Evolutionary conservation across 2,797 vertebrate genomes (phyloP).

Genomic region (Centropyge bicolor): DNA sequence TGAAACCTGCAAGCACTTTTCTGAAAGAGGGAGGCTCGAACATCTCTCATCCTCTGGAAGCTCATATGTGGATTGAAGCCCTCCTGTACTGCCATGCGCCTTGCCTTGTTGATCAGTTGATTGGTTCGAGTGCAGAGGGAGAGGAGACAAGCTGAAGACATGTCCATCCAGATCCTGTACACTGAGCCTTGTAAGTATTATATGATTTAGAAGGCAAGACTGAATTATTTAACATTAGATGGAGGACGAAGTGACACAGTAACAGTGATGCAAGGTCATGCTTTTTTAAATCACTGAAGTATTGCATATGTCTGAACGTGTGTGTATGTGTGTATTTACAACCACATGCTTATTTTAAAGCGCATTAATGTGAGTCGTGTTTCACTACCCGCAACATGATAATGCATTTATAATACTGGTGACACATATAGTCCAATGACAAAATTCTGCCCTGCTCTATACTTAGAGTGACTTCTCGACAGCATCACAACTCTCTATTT

Average conservation of each 20-base stretch:
- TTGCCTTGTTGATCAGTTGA: slow-evolving; percentile 44
- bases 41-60: slow-evolving; percentile 33
- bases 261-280: neutral
- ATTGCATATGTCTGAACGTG: neutral
- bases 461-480: slow-evolving; percentile 50
- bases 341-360: neutral
- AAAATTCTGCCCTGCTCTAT: slow-evolving; percentile 40
- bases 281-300: neutral
- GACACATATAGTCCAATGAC: neutral
- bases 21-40: slow-evolving; percentile 4
- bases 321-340: neutral
- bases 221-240: slow-evolving; percentile 38
- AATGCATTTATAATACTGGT: slow-evolving; percentile 4
- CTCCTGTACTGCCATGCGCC: slow-evolving; percentile 38
- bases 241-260: slow-evolving; percentile 6
- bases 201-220: slow-evolving; percentile 16
- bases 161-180: slow-evolving; percentile 75
- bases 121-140: slow-evolving; percentile 42
- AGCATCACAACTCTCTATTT: slow-evolving; percentile 64
- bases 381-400: neutral
- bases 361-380: neutral
- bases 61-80: slow-evolving; percentile 37
- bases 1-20: slow-evolving; percentile 28
- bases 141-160: slow-evolving; percentile 58
- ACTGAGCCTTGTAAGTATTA: slow-evolving; percentile 74